A percentile compares a stretch with the other conserved stretches of the same genome.
Evolutionary conservation across 2,113 vertebrate species (phyloP).

Genomic region (Hypocryptadius cinnamomeus): DNA sequence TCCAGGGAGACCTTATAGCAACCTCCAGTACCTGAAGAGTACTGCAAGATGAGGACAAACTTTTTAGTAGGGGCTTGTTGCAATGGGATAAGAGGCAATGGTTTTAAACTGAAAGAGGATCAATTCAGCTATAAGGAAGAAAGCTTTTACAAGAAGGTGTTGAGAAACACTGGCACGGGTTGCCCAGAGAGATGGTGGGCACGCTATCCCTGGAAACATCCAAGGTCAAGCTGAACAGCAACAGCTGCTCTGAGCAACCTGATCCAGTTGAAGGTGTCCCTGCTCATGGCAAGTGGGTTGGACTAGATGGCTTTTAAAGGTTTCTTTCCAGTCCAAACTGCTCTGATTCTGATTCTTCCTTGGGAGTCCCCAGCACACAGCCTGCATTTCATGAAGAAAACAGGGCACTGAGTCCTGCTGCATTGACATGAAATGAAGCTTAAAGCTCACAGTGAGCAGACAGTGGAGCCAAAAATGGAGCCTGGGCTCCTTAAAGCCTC

Average conservation of each 20-base stretch:
- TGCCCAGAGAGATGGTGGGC: background rate
- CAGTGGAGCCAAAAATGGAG: background rate
- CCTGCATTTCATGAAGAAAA: background rate
- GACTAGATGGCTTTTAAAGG: background rate
- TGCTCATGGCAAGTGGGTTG: background rate
- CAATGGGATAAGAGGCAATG: background rate
- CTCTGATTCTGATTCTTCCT: background rate
- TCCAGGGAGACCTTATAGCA: rapidly evolving
- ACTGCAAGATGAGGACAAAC: background rate
- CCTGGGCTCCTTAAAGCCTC: background rate
- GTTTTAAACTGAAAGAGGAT: background rate
- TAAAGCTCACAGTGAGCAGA: background rate
- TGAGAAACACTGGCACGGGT: background rate
- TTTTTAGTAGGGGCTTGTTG: background rate
- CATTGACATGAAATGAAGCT: background rate
- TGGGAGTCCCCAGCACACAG: background rate
- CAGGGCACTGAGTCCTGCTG: background rate
- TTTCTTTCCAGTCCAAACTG: background rate
- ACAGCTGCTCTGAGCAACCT: background rate
- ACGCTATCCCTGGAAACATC: background rate
- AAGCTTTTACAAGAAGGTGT: background rate
- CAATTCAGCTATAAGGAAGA: background rate
- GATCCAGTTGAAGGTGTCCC: background rate
- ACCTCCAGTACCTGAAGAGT: background rate
- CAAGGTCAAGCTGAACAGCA: background rate